Evolutionary conservation across 2,113 vertebrate genomes (phyloP), one percentile per base, ranked within the genome.

Genomic region (Antennarius striatus): DNA sequence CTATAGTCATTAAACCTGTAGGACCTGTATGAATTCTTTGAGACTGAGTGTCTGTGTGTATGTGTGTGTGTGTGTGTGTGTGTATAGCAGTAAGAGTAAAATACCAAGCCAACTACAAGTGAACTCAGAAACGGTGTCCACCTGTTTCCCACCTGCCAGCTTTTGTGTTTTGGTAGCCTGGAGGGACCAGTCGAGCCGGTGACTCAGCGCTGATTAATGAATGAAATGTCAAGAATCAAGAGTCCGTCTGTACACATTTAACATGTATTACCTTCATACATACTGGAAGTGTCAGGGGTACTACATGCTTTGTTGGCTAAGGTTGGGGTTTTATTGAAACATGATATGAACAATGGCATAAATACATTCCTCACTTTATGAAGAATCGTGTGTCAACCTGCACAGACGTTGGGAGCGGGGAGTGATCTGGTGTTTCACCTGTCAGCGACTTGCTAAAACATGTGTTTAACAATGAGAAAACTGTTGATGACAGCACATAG

Each of bases 1-100:
- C 54, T 39, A 47, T 68, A 75, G 56, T 65, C 54, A 81, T 56
- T 75, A 42, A 91, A 91, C 90, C 84, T 75, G 90, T 82, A 85
- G 28, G 72, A 89, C 86, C 74, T 75, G 88, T 90, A 82, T 69
- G 47, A 84, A 89, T 85, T 88, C 63, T 57, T 86, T 50, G 28
- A 45, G 57, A n/a, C 58, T 76, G 17, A 81, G 48, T 4, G 12
- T 47, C 66, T 86, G 80, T 70, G 87, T 89, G 85, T 72, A 48
- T 71, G 46, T 0, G 70, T 22, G 22, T 22, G 22, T 22, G 22
- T 22, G 22, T 22, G 22, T 89, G 85, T 72, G 50, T 71, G 46
- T 0, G 70, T 22, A 2, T 22, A 22, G 22, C 22, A 22, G 22
- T 22, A 22, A 22, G 22, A 22, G 22, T 22, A 22, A 22, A 22